Evolutionary conservation across 2,888 invertebrate species (phyloP).

Genomic region (Laothoe populi): DNA sequence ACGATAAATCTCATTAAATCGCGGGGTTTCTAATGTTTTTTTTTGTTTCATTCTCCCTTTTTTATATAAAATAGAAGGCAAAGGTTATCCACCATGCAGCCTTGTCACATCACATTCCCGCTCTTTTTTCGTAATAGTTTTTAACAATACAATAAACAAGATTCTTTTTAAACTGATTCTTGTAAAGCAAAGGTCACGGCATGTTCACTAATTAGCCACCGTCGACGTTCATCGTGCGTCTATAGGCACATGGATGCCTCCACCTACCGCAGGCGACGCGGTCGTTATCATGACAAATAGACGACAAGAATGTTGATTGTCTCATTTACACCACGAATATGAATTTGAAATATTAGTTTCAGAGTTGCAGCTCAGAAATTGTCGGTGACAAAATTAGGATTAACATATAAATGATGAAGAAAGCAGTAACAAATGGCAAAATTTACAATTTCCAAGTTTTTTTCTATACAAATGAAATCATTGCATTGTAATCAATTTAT

Average conservation of each 20-base stretch:
- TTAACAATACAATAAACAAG: not conserved
- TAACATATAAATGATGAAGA: too few species aligned
- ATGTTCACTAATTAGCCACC: slow-evolving; percentile 11
- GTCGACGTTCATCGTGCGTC: too few species aligned
- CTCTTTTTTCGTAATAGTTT: not conserved
- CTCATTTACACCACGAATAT: slow-evolving; percentile 30
- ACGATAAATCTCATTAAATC: too few species aligned
- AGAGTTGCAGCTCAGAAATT: not conserved
- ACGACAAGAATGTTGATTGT: slow-evolving; percentile 20
- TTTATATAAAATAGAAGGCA: too few species aligned
- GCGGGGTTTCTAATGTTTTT: too few species aligned
- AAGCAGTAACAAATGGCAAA: too few species aligned
- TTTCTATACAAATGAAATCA: too few species aligned
- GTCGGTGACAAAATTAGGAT: not conserved
- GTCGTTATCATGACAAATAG: slow-evolving; percentile 22
- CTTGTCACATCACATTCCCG: too few species aligned
- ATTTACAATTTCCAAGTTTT: too few species aligned
- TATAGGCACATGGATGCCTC: slow-evolving; percentile 5
- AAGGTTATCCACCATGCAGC: too few species aligned
- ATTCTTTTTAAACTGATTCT: not conserved
- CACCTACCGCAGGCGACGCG: slow-evolving; percentile 15
- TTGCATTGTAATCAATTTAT: too few species aligned
- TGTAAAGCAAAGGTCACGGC: not conserved
- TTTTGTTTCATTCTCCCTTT: too few species aligned
- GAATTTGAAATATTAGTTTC: slow-evolving; percentile 24